Conservation (phyloP, 1,140 invertebrate genomes). For the Nymphalis io region DNA sequence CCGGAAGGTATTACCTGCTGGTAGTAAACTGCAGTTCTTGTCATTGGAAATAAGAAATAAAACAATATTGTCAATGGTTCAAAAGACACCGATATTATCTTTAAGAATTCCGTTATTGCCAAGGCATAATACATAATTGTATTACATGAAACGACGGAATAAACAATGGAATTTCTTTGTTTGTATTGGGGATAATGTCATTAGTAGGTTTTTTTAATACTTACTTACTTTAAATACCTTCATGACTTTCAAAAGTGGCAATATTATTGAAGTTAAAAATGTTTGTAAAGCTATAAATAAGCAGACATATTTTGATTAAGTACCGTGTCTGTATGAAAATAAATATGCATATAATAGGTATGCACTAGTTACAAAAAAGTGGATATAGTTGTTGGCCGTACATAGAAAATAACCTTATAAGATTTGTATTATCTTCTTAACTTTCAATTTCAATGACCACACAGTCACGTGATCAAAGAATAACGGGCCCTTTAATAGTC, state of each 20-base stretch:
- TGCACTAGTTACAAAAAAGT: background rate
- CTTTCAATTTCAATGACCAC: background rate
- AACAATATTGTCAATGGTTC: slow-evolving; percentile 21
- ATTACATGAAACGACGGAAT: slow-evolving; percentile 20
- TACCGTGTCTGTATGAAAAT: background rate
- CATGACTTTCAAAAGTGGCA: background rate
- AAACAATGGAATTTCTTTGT: slow-evolving; percentile 12
- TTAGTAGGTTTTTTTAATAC: slow-evolving; percentile 1
- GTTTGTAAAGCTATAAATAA: too few species aligned
- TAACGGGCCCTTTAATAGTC: slow-evolving; percentile 10
- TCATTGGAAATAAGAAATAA: slow-evolving; percentile 16
- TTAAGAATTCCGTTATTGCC: slow-evolving; percentile 21
- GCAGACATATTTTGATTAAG: too few species aligned
- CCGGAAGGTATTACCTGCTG: slow-evolving; percentile 29
- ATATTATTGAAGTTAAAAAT: too few species aligned
- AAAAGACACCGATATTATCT: slow-evolving; percentile 25
- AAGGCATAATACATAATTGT: slow-evolving; percentile 15
- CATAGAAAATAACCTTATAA: too few species aligned
- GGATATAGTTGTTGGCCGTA: too few species aligned
- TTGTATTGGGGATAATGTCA: slow-evolving; percentile 14
- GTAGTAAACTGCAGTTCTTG: background rate
- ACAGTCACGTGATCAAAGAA: slow-evolving; percentile 9
- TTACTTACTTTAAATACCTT: background rate
- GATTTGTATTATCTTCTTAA: too few species aligned
- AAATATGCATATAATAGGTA: too few species aligned